A percentile compares a stretch with the other conserved stretches of the same genome.
These are phyloP conservation scores for Malurus alboscapulatus DNA, from an alignment of 2,113 vertebrate genomes.

Conservation along the genomic window DNA sequence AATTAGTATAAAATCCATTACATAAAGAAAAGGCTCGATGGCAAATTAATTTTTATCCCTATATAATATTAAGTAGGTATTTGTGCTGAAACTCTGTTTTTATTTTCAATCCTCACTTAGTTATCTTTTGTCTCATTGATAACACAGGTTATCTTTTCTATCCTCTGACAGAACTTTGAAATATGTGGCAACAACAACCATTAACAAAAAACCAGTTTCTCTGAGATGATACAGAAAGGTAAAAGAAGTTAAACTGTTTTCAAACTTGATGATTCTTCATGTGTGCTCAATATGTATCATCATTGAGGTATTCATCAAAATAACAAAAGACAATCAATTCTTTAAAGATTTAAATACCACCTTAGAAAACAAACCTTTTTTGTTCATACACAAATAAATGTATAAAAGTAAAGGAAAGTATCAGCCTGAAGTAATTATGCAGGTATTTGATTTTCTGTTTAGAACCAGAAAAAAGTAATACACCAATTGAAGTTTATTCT, in stretches of 20 bases:
- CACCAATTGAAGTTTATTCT: neutral
- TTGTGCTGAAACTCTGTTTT: neutral
- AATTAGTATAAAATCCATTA: neutral
- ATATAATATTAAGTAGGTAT: neutral
- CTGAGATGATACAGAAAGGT: neutral
- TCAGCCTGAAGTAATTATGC: neutral
- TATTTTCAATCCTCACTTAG: neutral
- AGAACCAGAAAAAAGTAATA: neutral
- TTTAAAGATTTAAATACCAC: neutral
- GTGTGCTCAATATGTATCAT: neutral
- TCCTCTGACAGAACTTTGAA: neutral
- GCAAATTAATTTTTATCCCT: neutral
- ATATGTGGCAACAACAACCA: neutral
- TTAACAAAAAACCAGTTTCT: neutral
- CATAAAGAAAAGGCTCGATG: neutral
- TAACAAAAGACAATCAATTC: neutral
- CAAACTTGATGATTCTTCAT: neutral
- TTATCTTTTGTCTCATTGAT: neutral
- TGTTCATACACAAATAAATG: neutral
- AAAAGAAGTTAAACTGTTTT: neutral
- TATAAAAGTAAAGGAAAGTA: neutral
- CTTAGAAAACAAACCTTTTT: rapidly evolving
- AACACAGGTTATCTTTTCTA: neutral
- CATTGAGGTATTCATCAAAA: neutral
- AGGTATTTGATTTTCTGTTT: neutral